Conservation (phyloP, 1,140 invertebrate species). For the Gonatopus flavifemur region DNA sequence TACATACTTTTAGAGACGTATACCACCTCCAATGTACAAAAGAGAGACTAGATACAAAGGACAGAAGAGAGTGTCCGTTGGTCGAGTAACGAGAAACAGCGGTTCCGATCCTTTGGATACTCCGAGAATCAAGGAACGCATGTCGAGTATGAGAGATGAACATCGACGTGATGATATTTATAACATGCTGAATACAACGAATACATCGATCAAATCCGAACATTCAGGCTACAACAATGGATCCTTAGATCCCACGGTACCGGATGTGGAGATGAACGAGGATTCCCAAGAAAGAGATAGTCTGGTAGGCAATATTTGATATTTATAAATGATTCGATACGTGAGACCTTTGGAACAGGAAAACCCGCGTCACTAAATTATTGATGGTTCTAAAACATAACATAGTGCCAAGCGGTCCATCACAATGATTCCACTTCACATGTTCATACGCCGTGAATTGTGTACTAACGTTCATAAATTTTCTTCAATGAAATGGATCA, state of each 20-base stretch:
- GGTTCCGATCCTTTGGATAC: slow-evolving; percentile 28
- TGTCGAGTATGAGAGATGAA: slow-evolving; percentile 6
- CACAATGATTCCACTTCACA: no score
- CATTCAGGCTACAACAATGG: slow-evolving; percentile 32
- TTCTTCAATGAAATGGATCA: no score
- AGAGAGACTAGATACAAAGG: slow-evolving; percentile 54
- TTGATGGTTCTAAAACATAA: no score
- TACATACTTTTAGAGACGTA: slow-evolving; percentile 33
- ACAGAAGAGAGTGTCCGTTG: slow-evolving; percentile 60
- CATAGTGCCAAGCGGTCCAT: no score
- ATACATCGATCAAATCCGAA: slow-evolving; percentile 32
- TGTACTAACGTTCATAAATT: no score
- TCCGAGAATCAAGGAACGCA: slow-evolving; percentile 23
- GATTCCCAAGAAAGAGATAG: slow-evolving; percentile 38
- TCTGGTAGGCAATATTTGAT: no score
- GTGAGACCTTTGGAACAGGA: no score
- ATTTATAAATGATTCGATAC: no score
- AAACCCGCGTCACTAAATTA: no score
- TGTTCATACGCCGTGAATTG: no score
- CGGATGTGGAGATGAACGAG: slow-evolving; percentile 45
- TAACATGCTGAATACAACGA: slow-evolving; percentile 23
- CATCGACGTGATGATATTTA: slow-evolving; percentile 10
- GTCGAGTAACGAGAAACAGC: slow-evolving; percentile 33
- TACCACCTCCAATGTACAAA: slow-evolving; percentile 45
- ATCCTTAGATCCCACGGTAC: slow-evolving; percentile 38